Base-by-base conservation (phyloP, 53 echinoderm and acorn worm species). In the Crossaster papposus region DNA sequence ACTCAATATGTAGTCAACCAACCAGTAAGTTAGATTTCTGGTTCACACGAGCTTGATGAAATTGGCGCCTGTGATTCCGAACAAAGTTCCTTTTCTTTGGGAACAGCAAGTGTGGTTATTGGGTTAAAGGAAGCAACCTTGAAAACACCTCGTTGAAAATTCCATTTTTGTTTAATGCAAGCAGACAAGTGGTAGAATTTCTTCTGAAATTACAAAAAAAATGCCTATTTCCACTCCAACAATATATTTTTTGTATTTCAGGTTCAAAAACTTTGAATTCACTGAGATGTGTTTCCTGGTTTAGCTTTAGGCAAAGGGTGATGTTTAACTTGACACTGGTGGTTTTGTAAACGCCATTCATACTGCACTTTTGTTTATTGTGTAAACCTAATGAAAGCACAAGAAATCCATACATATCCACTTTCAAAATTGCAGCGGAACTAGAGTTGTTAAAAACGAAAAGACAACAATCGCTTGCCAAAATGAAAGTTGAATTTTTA, bases 1-100 rank as follows among this genome's bases (percentile, higher is more conserved):
- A 28, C 70, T 70, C 30, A 17, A 70, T 70, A 70, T n/a, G 70
- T 30, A 58, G 58, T 4, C 15, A 58, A 4, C 58, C 58, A 58
- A 20, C 58, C 22, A 58, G 58, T 17, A 58, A 15, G 17, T 23
- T 68, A 33, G 75, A 17, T 34, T 34, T 74, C 36, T 74, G 34
- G 15, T 6, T 74, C 75, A 74, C 15, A 36, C 83, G 65, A 17
- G 15, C 72, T 72, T 84, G 52, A 84, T 84, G 53, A 72, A 38
- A 84, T 84, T 84, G 65, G 71, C 84, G 72, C 52, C 72, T 84
- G 84, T 84, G 84, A 52, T 30, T 72, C 26, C 23, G 72, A 34
- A 84, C 84, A 84, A 53, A 72, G 72, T 84, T 54, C 44, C 84
- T 37, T 72, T 84, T 84, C 72, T 84, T 71, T 30, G 33, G 72